phyloP scores from a whole-genome alignment of 2,797 vertebrate species.

The Diceros bicornis region DNA sequence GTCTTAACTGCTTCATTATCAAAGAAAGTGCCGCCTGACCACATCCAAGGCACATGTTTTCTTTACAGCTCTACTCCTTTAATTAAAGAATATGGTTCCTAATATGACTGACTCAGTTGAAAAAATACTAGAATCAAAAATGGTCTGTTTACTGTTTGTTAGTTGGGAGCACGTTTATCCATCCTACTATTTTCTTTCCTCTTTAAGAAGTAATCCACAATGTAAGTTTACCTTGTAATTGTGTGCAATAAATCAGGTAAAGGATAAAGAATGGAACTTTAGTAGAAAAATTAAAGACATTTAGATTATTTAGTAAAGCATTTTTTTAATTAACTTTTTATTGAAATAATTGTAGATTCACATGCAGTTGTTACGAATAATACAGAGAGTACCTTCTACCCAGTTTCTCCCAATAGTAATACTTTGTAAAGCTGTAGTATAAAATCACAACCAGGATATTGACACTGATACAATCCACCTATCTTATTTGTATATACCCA shows the following conservation, averaged over 20 bases:
- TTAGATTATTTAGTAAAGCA: not conserved
- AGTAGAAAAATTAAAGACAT: not conserved
- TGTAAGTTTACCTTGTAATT: slow-evolving; percentile 4
- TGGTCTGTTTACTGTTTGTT: not conserved
- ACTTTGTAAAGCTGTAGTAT: not conserved
- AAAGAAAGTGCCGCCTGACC: slow-evolving; percentile 47
- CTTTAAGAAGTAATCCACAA: slow-evolving; percentile 51
- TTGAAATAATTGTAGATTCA: not conserved
- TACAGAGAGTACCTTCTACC: not conserved
- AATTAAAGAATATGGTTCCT: slow-evolving; percentile 67
- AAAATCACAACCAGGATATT: not conserved
- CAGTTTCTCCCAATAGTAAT: not conserved
- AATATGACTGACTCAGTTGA: slow-evolving; percentile 18
- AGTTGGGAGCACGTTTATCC: not conserved
- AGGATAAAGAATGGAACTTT: not conserved
- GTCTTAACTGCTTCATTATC: slow-evolving; percentile 43
- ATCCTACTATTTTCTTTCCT: slow-evolving; percentile 32
- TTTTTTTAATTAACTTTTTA: not conserved
- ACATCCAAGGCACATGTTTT: slow-evolving; percentile 6
- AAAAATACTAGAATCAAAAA: slow-evolving; percentile 38
- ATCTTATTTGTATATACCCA: not conserved
- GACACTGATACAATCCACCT: not conserved
- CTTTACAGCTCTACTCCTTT: slow-evolving; percentile 9
- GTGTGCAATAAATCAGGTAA: slow-evolving; percentile 6
- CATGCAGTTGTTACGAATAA: not conserved